Percentiles rank a stretch among this genome's conserved stretches.
Conservation (phyloP, 2,888 invertebrate species). For the Latrodectus hesperus region DNA sequence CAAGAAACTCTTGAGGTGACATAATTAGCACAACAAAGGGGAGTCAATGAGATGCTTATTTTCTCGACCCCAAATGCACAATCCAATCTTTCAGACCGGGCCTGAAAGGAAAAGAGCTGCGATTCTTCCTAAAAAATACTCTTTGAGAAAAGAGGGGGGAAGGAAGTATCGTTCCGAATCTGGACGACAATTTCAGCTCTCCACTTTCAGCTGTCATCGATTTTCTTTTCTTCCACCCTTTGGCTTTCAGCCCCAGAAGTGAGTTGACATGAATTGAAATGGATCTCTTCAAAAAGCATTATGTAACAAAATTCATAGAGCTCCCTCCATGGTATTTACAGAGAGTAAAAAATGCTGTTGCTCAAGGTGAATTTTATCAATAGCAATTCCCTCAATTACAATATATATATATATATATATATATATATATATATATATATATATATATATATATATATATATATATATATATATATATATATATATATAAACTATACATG, state of each 20-base stretch:
- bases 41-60: conserved; percentile 22
- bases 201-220: conserved; percentile 55
- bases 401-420: no score
- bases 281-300: conserved; percentile 11
- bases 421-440: no score
- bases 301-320: neutral
- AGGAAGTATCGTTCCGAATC: conserved; percentile 44
- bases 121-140: conserved; percentile 16
- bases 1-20: no score
- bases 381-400: no score
- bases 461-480: no score
- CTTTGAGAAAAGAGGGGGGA: conserved; percentile 9
- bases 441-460: no score
- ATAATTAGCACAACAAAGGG: conserved; percentile 28
- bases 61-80: conserved; percentile 13
- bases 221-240: conserved; percentile 29
- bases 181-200: conserved; percentile 36
- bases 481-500: no score
- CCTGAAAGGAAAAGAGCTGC: neutral
- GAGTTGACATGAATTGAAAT: conserved; percentile 29
- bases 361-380: no score
- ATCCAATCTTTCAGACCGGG: neutral
- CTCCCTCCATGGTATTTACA: neutral
- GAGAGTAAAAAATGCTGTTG: neutral
- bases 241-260: neutral